Percentiles rank a stretch among this genome's conserved stretches.
Evolutionary conservation across 2,113 vertebrate species (phyloP).

Genomic region (Alligator mississippiensis): DNA sequence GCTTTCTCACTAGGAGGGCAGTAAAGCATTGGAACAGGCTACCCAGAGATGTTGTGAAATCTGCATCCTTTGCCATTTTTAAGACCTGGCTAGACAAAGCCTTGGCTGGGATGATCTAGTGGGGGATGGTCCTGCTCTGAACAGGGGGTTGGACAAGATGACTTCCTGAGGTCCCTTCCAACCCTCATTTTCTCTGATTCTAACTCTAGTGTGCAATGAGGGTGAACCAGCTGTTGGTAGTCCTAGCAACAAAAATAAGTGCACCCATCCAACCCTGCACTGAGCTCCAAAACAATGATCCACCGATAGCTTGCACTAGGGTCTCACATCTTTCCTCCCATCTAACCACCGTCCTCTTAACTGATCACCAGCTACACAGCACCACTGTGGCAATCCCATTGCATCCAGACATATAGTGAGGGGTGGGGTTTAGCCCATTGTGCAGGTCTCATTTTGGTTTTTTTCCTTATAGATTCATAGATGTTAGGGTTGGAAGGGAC

Average conservation of each 20-base stretch:
- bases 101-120: too few species aligned
- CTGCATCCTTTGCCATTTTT: too few species aligned
- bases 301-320: slow-evolving; percentile 34
- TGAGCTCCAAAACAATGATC: neutral
- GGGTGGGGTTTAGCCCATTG: slow-evolving; percentile 1
- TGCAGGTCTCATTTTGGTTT: neutral
- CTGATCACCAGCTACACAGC: slow-evolving; percentile 10
- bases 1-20: too few species aligned
- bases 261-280: slow-evolving; percentile 32
- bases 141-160: too few species aligned
- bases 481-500: too few species aligned
- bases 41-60: too few species aligned
- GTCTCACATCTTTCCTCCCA: neutral
- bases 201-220: slow-evolving; percentile 10
- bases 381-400: neutral
- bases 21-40: too few species aligned
- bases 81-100: too few species aligned
- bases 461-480: too few species aligned
- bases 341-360: neutral
- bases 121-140: too few species aligned
- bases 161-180: too few species aligned
- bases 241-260: slow-evolving; percentile 35
- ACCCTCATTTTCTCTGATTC: too few species aligned
- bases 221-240: neutral
- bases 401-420: slow-evolving; percentile 47